Base-by-base conservation (phyloP, 2,113 vertebrate species). In the Pontoporia blainvillei region DNA sequence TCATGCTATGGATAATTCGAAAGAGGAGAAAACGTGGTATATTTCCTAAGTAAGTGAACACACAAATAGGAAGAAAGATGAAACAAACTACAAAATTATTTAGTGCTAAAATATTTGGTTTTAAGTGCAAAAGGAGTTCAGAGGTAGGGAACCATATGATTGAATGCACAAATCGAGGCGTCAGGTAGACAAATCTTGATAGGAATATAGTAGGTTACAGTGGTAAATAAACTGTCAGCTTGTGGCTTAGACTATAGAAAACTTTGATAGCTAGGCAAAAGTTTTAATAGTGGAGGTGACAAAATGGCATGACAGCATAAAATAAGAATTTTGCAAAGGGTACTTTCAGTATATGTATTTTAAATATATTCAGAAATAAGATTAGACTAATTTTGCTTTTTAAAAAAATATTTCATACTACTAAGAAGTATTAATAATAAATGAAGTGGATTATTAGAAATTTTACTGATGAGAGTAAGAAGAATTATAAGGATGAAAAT, bases 311-410 rank as follows among this genome's bases (percentile, higher is more conserved):
- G 23, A 79, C 2, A 93, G 73, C 25, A 59, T 64, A 41, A 95
- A 82, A 41, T 44, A 90, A 49, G 49, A 78, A 87, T 52, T 94
- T 84, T 75, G 3, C 76, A 71, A 46, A 57, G 59, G 46, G 20
- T 79, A 88, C 11, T 64, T 91, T 52, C 12, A 94, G 20, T 64
- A 86, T 86, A 27, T 46, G 25, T 92, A 52, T 94, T 94, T 88
- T 72, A 96, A 96, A 92, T 86, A 94, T 52, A 93, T 21, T 89
- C 17, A 87, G 87, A 86, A 90, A 39, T 95, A 62, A 92, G 41
- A 84, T 29, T 71, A 81, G 36, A 72, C 3, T 75, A 78, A 34
- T 84, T 78, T 20, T 88, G 15, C n/a, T 52, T 75, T 44, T 49
- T 0, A 46, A 78, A 57, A 79, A 59, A 72, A 75, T 52, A 93